Base-by-base conservation (phyloP, 2,113 vertebrate species). In the Hyperoodon ampullatus region DNA sequence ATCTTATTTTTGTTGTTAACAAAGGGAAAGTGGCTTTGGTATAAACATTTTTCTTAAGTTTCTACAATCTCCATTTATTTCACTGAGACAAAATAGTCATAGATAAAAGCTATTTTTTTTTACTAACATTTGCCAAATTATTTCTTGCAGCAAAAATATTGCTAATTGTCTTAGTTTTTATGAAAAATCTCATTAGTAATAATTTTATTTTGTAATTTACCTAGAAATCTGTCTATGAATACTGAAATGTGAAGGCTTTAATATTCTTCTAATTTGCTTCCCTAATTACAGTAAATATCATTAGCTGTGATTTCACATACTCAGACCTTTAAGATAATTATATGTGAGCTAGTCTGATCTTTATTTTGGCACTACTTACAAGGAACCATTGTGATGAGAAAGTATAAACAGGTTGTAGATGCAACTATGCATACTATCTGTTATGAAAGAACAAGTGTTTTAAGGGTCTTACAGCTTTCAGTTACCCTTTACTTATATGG, bases 261-360 rank as follows among this genome's bases (percentile, higher is more conserved):
- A 92, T 94, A 96, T 75, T 93, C 30, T 84, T 90, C 44, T 85
- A 77, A 97, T 88, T 97, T 91, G 71, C 42, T 94, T 95, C 72
- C 50, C 12, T 92, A 90, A 84, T 81, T 94, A 84, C 33, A 72
- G 42, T 93, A 96, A 95, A 90, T 96, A 94, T 85, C 70, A 94
- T 95, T 95, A 96, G 65, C 70, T 88, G 19, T 2, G 1, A 94
- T 72, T 96, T 95, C 60, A 72, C 63, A 86, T 92, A 72, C 28
- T 96, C 61, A 97, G 61, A 93, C 66, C 86, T 92, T 88, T 88
- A 96, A 93, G 47, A 71, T 93, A 93, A 95, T 97, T 93, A 93
- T 72, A 84, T 92, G 26, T 83, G 77, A 91, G 30, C 47, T 78
- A 72, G n/a, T 42, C 44, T 83, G 87, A 96, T 88, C 44, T 72